phyloP scores from a whole-genome alignment of 1,140 invertebrate species.

The Plodia interpunctella region DNA sequence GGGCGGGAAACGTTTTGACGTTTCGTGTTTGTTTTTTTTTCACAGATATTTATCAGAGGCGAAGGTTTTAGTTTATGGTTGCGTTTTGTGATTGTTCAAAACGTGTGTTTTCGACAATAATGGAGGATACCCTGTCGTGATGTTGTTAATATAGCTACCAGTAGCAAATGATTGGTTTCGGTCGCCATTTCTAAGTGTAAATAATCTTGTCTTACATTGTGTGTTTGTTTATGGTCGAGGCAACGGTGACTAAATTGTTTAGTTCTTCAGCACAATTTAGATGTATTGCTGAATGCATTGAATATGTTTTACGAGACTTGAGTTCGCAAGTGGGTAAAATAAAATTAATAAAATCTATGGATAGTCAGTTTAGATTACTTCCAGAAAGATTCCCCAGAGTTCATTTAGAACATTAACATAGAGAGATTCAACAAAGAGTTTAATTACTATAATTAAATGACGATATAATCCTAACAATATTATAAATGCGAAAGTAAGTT shows the following conservation, averaged over 20 bases:
- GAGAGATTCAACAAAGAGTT: too few relatives aligned
- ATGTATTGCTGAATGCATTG: neutral
- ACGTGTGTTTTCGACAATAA: conserved; percentile 45
- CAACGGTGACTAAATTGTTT: conserved; percentile 38
- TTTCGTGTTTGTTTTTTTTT: conserved; percentile 26
- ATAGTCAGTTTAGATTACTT: too few relatives aligned
- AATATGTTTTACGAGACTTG: neutral
- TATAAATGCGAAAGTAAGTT: too few relatives aligned
- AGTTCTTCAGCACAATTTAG: conserved; percentile 15
- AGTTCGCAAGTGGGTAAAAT: too few relatives aligned
- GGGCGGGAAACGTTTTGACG: conserved; percentile 63
- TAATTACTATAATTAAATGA: too few relatives aligned
- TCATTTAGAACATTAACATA: too few relatives aligned
- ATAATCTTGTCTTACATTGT: conserved; percentile 48
- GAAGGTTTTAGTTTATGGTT: conserved; percentile 37
- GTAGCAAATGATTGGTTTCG: conserved; percentile 73
- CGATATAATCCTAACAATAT: too few relatives aligned
- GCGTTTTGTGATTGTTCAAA: conserved; percentile 62
- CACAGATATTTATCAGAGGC: neutral
- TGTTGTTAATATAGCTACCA: conserved; percentile 46
- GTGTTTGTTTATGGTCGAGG: conserved; percentile 29
- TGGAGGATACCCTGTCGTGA: conserved; percentile 36
- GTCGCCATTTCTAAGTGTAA: conserved; percentile 55
- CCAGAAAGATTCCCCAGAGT: too few relatives aligned
- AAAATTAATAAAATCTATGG: too few relatives aligned